Conservation (phyloP, 2,113 vertebrate species). For the Percopsis transmontana region DNA sequence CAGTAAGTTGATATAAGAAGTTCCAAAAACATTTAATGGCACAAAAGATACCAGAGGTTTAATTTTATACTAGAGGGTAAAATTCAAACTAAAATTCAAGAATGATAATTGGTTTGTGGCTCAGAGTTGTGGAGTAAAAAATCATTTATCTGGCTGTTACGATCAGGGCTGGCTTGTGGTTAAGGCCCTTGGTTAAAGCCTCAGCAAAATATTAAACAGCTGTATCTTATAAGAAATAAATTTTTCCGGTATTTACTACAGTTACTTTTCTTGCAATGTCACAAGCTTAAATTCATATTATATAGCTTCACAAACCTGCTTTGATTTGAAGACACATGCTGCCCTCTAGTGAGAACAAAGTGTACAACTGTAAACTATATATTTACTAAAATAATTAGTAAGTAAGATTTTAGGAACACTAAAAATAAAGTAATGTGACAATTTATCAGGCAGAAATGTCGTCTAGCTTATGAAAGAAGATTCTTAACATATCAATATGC, state of each 20-base stretch:
- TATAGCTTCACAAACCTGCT: neutral
- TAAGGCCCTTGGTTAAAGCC: conserved; percentile 14
- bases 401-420: too few species aligned
- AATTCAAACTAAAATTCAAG: conserved; percentile 3
- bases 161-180: neutral
- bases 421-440: too few species aligned
- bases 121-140: neutral
- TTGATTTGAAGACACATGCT: conserved; percentile 46
- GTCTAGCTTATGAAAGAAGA: too few species aligned
- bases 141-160: neutral
- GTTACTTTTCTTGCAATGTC: conserved; percentile 5
- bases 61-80: neutral
- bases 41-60: neutral
- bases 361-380: neutral
- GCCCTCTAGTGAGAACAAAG: conserved; percentile 54
- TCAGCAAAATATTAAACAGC: neutral
- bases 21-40: neutral
- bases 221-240: conserved; percentile 4
- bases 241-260: neutral
- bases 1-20: neutral
- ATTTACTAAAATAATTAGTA: too few species aligned
- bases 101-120: conserved; percentile 11
- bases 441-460: too few species aligned
- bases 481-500: too few species aligned
- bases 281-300: neutral